Percentiles rank a stretch among this genome's conserved stretches.
These are phyloP conservation scores for Amniataba percoides DNA, from an alignment of 2,797 vertebrate genomes.

Conservation along the genomic window DNA sequence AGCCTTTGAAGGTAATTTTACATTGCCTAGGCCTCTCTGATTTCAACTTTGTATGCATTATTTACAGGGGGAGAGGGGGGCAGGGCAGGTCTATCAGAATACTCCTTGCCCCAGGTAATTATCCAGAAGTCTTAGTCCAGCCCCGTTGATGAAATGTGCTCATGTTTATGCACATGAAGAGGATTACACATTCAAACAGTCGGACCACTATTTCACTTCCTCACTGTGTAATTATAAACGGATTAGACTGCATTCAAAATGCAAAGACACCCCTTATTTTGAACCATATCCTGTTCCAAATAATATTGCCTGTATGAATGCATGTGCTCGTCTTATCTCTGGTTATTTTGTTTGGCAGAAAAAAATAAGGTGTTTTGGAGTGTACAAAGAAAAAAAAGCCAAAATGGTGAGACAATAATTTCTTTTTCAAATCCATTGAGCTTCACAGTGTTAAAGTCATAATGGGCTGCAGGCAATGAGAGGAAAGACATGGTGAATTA, in stretches of 20 bases:
- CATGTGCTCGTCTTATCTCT: slow-evolving; percentile 60
- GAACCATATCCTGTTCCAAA: slow-evolving; percentile 73
- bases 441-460: slow-evolving; percentile 86
- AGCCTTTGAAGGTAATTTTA: slow-evolving; percentile 88
- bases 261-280: slow-evolving; percentile 77
- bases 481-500: slow-evolving; percentile 93
- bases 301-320: slow-evolving; percentile 66
- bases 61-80: slow-evolving; percentile 66
- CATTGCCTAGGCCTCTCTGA: slow-evolving; percentile 86
- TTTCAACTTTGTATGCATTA: slow-evolving; percentile 82
- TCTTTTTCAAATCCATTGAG: slow-evolving; percentile 72
- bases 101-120: slow-evolving; percentile 80
- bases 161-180: slow-evolving; percentile 83
- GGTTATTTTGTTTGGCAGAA: slow-evolving; percentile 54
- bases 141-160: slow-evolving; percentile 80
- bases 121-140: slow-evolving; percentile 77
- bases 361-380: slow-evolving; percentile 46
- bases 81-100: slow-evolving; percentile 66
- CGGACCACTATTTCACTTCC: slow-evolving; percentile 77
- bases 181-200: slow-evolving; percentile 83
- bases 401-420: slow-evolving; percentile 63
- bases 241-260: slow-evolving; percentile 84
- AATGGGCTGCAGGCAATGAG: slow-evolving; percentile 89
- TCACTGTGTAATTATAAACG: slow-evolving; percentile 84
- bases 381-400: slow-evolving; percentile 36